A percentile compares a stretch with the other conserved stretches of the same genome.
Evolutionary conservation across 2,113 vertebrate genomes (phyloP).

Genomic region (Crotalus tigris): DNA sequence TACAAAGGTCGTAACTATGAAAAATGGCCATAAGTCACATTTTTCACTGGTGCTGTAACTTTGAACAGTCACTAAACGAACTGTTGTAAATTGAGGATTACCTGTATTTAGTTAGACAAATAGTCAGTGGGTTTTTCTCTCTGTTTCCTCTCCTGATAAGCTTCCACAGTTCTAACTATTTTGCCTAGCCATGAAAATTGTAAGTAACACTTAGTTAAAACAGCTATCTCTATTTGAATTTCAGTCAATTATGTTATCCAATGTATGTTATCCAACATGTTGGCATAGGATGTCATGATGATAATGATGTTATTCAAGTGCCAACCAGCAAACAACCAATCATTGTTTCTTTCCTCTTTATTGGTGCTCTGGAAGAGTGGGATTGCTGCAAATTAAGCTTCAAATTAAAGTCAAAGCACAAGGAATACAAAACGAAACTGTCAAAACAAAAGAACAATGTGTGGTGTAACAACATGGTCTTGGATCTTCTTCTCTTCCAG

Average conservation of each 20-base stretch:
- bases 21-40: no score
- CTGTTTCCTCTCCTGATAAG: not conserved
- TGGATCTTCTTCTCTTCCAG: not conserved
- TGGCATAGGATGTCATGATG: no score
- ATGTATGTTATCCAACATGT: no score
- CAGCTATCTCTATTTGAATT: slow-evolving; percentile 18
- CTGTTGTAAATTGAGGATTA: not conserved
- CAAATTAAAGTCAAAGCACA: slow-evolving; percentile 68
- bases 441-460: slow-evolving; percentile 64
- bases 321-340: slow-evolving; percentile 37
- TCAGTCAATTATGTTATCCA: slow-evolving; percentile 1
- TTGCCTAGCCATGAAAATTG: not conserved
- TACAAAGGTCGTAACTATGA: no score
- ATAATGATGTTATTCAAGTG: slow-evolving; percentile 28
- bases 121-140: not conserved
- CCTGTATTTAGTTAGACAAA: not conserved
- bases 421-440: slow-evolving; percentile 73
- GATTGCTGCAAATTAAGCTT: slow-evolving; percentile 66
- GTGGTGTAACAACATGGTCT: not conserved
- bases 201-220: not conserved
- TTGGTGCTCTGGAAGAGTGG: slow-evolving; percentile 45
- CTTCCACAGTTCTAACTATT: not conserved
- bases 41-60: no score
- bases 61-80: no score
- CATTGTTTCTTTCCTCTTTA: slow-evolving; percentile 21